A percentile compares a stretch with the other conserved stretches of the same genome.
Evolutionary conservation across 2,888 invertebrate species (phyloP).

Genomic region (Ectemnius continuus): DNA sequence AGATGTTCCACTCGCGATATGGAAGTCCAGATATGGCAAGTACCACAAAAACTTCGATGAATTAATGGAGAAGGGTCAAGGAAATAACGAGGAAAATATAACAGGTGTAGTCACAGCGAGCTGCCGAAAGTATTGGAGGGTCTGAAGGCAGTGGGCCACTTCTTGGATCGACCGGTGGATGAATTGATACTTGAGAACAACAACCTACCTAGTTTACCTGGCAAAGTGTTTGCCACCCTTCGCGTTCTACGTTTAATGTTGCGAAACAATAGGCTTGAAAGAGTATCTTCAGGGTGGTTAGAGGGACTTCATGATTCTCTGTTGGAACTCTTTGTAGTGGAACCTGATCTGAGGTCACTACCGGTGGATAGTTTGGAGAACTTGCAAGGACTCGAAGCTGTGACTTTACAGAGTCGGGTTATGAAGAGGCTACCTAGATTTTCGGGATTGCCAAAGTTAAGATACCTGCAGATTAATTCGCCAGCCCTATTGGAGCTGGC

Average conservation of each 20-base stretch:
- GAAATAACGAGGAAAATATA: no score
- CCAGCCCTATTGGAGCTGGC: constrained; percentile 83
- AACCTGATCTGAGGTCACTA: constrained; percentile 88
- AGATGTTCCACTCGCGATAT: constrained; percentile 88
- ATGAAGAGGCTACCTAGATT: constrained; percentile 88
- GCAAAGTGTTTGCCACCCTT: constrained; percentile 87
- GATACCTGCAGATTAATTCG: constrained; percentile 87
- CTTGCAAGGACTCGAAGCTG: constrained; percentile 87
- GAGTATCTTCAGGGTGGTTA: constrained; percentile 89
- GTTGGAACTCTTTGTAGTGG: constrained; percentile 91
- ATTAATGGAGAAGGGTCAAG: background rate
- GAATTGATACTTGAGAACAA: constrained; percentile 93
- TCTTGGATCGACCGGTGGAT: constrained; percentile 86
- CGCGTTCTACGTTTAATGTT: constrained; percentile 89
- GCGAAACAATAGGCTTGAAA: constrained; percentile 89
- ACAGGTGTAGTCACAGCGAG: constrained; percentile 95
- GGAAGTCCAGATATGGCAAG: constrained; percentile 92
- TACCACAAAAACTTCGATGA: background rate
- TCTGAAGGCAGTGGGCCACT: constrained; percentile 84
- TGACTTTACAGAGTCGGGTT: constrained; percentile 88
- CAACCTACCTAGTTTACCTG: constrained; percentile 90
- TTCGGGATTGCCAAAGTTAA: constrained; percentile 83
- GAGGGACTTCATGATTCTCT: constrained; percentile 87
- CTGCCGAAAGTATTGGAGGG: constrained; percentile 87
- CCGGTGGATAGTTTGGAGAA: constrained; percentile 88